Conservation (phyloP, 2,113 vertebrate genomes). For the Ptilorrhoa leucosticta region DNA sequence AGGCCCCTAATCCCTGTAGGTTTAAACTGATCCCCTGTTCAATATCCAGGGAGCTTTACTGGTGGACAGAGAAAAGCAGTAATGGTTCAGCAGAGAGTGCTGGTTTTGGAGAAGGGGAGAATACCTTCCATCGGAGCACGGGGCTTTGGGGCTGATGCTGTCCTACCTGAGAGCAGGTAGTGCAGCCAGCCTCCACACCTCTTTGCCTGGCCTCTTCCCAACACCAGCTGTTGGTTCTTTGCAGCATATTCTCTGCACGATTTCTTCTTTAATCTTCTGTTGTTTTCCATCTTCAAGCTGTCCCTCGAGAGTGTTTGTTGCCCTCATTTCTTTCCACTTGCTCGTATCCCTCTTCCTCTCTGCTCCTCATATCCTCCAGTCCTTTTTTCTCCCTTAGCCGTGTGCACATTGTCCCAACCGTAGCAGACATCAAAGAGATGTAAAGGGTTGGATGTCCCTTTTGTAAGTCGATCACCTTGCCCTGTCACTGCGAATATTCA, state of each 20-base stretch:
- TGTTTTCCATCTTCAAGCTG: not conserved
- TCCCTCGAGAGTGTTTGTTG: not conserved
- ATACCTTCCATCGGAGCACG: not conserved
- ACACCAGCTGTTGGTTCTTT: not conserved
- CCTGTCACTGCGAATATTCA: constrained; percentile 27
- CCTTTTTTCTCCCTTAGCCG: not conserved
- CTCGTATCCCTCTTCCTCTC: not conserved
- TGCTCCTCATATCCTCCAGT: not conserved
- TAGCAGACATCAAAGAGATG: constrained; percentile 5
- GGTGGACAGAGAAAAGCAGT: not conserved
- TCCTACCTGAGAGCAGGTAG: not conserved
- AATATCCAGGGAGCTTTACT: not conserved
- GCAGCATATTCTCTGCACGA: not conserved
- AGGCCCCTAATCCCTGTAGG: not conserved
- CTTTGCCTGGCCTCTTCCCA: not conserved
- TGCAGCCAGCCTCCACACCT: not conserved
- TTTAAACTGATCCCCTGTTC: not conserved
- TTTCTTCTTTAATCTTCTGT: not conserved
- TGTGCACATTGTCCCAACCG: not conserved
- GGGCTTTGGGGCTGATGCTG: not conserved
- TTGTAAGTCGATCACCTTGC: not conserved
- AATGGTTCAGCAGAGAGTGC: not conserved
- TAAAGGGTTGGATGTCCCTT: not conserved
- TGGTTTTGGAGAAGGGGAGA: not conserved
- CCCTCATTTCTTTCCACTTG: not conserved